Percentiles rank a stretch among this genome's conserved stretches.
Conservation (phyloP, 2,113 vertebrate genomes). For the Mionectes macconnelli region DNA sequence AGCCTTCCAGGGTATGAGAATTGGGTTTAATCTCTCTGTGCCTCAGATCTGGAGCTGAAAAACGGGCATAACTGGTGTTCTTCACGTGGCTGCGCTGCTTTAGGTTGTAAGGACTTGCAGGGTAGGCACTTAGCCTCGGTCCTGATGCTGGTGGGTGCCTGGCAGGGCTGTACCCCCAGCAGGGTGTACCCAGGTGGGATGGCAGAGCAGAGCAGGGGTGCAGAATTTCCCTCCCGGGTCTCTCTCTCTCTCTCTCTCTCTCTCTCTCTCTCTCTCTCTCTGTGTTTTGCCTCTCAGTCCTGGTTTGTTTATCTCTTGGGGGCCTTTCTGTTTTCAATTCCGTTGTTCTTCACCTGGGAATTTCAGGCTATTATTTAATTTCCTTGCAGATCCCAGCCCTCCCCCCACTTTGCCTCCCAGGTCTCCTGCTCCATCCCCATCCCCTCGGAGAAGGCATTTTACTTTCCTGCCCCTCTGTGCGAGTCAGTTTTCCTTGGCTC, state of each 20-base stretch:
- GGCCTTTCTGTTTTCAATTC: constrained; percentile 58
- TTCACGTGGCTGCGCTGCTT: neutral
- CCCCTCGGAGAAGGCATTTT: neutral
- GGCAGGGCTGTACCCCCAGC: neutral
- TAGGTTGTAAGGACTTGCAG: neutral
- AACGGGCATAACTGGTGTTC: neutral
- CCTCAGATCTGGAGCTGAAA: neutral
- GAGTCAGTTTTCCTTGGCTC: constrained; percentile 55
- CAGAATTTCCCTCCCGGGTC: neutral
- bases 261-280: neutral
- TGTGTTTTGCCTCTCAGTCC: neutral
- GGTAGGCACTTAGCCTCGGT: neutral
- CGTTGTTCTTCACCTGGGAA: constrained; percentile 66
- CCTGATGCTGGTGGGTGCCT: neutral
- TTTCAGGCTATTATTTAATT: constrained; percentile 68
- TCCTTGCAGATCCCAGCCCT: constrained; percentile 49
- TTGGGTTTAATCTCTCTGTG: neutral
- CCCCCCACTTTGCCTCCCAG: neutral
- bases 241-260: neutral
- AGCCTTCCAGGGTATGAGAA: neutral
- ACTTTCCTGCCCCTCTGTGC: constrained; percentile 32
- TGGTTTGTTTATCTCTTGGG: constrained; percentile 50
- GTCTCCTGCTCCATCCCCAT: neutral
- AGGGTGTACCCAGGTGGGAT: rapidly evolving
- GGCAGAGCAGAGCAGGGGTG: neutral